These are phyloP conservation scores for Drosophila athabasca DNA, from an alignment of 1,140 invertebrate species.

Conservation along the genomic window DNA sequence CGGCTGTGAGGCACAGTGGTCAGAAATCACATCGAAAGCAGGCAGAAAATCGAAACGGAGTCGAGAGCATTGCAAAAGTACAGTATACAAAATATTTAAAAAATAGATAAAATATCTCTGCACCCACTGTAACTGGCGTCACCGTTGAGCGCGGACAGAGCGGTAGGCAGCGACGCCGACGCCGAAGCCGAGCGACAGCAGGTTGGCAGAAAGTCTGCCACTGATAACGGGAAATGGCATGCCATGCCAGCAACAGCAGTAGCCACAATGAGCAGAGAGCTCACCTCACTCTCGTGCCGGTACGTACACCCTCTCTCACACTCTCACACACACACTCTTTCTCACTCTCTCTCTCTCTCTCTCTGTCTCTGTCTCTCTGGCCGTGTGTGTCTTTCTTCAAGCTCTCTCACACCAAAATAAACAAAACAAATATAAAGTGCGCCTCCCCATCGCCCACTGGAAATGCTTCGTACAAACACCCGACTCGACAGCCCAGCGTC, in stretches of 20 bases:
- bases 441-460: slow-evolving; percentile 37
- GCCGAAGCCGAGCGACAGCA: slow-evolving; percentile 53
- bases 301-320: slow-evolving; percentile 10
- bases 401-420: slow-evolving; percentile 74
- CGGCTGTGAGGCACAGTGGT: slow-evolving; percentile 13
- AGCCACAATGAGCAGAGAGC: slow-evolving; percentile 45
- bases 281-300: slow-evolving; percentile 18
- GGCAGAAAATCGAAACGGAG: neutral
- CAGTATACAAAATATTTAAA: neutral
- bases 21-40: no score
- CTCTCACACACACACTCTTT: slow-evolving; percentile 21
- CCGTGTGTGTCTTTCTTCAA: slow-evolving; percentile 34
- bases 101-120: neutral
- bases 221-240: slow-evolving; percentile 80
- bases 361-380: slow-evolving; percentile 10
- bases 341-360: slow-evolving; percentile 11
- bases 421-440: slow-evolving; percentile 81
- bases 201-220: slow-evolving; percentile 79
- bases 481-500: neutral
- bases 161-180: slow-evolving; percentile 19
- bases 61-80: neutral
- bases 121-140: slow-evolving; percentile 44
- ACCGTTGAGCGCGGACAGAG: slow-evolving; percentile 44
- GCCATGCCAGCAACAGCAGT: slow-evolving; percentile 56
- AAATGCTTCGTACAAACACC: slow-evolving; percentile 29